A percentile compares a stretch with the other conserved stretches of the same genome.
Conservation (phyloP, 2,797 vertebrate genomes). For the Catamblyrhynchus diadema region DNA sequence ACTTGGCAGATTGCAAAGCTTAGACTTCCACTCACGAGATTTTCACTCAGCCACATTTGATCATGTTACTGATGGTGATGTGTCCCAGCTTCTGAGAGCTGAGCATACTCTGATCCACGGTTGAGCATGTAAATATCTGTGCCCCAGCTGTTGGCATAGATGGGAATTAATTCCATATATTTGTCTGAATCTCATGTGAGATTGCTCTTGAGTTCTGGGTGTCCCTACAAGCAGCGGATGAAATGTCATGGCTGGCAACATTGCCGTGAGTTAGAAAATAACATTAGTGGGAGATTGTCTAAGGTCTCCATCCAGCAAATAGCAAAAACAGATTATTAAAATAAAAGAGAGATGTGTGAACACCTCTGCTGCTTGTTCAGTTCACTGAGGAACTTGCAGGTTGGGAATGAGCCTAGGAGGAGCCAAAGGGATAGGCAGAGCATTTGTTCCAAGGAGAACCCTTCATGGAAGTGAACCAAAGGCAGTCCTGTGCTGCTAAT, state of each 20-base stretch:
- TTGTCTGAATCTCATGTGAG: background rate
- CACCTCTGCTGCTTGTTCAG: fast-evolving
- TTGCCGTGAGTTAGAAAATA: background rate
- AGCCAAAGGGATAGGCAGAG: fast-evolving
- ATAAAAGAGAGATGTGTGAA: fast-evolving
- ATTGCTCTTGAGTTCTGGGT: background rate
- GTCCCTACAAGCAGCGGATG: background rate
- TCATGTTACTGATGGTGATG: background rate
- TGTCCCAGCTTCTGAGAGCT: background rate
- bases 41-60: background rate
- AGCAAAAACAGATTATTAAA: background rate
- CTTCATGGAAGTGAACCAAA: background rate
- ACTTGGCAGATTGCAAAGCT: background rate
- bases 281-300: background rate
- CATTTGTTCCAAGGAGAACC: fast-evolving
- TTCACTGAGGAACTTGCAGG: background rate
- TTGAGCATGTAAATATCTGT: background rate
- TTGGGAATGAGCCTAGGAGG: background rate
- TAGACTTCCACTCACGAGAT: background rate
- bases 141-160: background rate
- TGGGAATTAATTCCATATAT: background rate
- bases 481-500: background rate
- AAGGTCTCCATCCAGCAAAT: background rate
- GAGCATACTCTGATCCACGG: background rate
- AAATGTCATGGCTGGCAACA: background rate